Evolutionary conservation across 1,140 invertebrate genomes (phyloP), one percentile per base, ranked within the genome.

Genomic region (Platyura marginata): DNA sequence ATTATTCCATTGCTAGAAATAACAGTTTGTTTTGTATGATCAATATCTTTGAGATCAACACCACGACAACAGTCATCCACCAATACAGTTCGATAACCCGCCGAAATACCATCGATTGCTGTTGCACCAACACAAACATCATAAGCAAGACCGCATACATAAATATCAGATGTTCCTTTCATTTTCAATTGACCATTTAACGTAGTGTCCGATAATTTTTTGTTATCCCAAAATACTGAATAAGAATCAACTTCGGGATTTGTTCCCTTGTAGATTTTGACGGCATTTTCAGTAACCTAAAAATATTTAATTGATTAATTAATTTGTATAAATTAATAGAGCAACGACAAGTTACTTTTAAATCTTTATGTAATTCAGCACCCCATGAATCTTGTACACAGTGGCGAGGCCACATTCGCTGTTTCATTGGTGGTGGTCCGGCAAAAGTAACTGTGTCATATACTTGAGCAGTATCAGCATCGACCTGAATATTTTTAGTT

Each of bases 171-270:
- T 10, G 88, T 80, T 32, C 77, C 75, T 49, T 79, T 76, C 53
- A 77, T 65, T 34, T 77, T 71, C 29, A 98, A 65, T 55, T 93
- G 79, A 2, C 72, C 69, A 46, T 77, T 75, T n/a, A 98, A 63
- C 16, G 79, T 79, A 3, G 92, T 97, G 51, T 91, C 75, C 2
- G 80, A 81, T 21, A 89, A 59, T 60, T 88, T 89, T 56, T 87
- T 83, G 65, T 97, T 97, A 63, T 98, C 93, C 81, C 84, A 94
- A 67, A 98, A 98, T 13, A 93, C 94, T 0, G 91, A 96, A 63
- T 98, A 98, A 1, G 89, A 93, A 57, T 98, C 94, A 9, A 96
- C 83, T 47, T 93, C 85, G 0, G 91, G 79, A 61, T 94, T 86
- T 3, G 84, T 90, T 15, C 94, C 38, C 21, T 40, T 40, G n/a